Evolutionary conservation across 2,888 invertebrate genomes (phyloP), one percentile per base, ranked within the genome.

Genomic region (Cremastinae sp.): DNA sequence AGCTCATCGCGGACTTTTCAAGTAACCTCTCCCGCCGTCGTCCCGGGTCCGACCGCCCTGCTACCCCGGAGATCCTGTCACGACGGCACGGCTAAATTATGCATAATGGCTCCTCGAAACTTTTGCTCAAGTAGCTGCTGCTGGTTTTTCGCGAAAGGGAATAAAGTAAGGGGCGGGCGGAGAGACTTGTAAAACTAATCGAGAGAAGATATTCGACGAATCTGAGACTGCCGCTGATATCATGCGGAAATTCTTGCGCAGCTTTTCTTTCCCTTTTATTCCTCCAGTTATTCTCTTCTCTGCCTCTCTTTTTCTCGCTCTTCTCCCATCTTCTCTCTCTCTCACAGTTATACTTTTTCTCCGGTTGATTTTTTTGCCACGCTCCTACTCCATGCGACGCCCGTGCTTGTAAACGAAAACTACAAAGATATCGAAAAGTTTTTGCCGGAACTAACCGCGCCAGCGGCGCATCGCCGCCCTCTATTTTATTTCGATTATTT

Each of bases 181-280:
- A 38, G 34, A 41, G 62, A 76, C 69, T 69, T 69, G 75, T 76
- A 68, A 76, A 73, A 76, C 75, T 76, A 76, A 76, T 76, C 75
- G 75, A 38, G 72, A 73, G 68, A 76, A 64, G 75, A 72, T 76
- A 68, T 71, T 72, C 68, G 64, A 64, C 62, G 64, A 73, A 72
- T 69, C 49, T 47, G 66, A 51, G 62, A 22, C 22, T 18, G 47
- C 34, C 12, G 56, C 14, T 47, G 36, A 66, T 64, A 62, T 65
- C 59, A 51, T 45, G 51, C 34, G 34, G n/a, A 12, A 22, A 62
- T 51, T 66, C 49, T 56, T 36, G 61, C 38, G 28, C 28, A 47
- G 16, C 54, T 68, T 56, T 53, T 61, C 34, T 49, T 51, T 28
- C 22, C 22, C 38, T n/a, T 45, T 49, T 59, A 8, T 14, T 45